These are phyloP conservation scores for Trachelipus rathkii DNA, from an alignment of 1,140 invertebrate genomes.

Conservation along the genomic window DNA sequence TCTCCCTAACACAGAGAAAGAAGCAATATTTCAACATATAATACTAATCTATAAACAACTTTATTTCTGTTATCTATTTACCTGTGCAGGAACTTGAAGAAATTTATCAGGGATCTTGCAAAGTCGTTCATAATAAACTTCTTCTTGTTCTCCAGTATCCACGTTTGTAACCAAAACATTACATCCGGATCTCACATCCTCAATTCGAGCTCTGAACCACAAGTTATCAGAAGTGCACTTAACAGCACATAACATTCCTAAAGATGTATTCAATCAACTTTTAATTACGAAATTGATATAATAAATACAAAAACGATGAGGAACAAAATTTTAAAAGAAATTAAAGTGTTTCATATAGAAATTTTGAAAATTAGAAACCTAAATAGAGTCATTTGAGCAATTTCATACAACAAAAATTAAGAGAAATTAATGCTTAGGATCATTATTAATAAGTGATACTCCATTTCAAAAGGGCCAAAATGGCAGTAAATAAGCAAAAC, in stretches of 20 bases:
- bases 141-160: background rate
- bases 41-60: background rate
- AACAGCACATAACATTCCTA: background rate
- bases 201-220: background rate
- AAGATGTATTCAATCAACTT: background rate
- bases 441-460: background rate
- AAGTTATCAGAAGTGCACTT: background rate
- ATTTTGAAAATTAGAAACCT: background rate
- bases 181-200: background rate
- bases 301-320: background rate
- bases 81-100: background rate
- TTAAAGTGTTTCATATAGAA: background rate
- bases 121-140: background rate
- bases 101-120: background rate
- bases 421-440: background rate
- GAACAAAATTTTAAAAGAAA: background rate
- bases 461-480: background rate
- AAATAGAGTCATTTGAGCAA: background rate
- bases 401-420: background rate
- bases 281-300: too few species aligned
- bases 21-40: too few species aligned
- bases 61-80: background rate
- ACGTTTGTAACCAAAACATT: background rate
- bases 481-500: background rate
- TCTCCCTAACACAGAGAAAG: too few species aligned